Evolutionary conservation across 2,888 invertebrate genomes (phyloP).

Genomic region (Bugulina stolonifera): DNA sequence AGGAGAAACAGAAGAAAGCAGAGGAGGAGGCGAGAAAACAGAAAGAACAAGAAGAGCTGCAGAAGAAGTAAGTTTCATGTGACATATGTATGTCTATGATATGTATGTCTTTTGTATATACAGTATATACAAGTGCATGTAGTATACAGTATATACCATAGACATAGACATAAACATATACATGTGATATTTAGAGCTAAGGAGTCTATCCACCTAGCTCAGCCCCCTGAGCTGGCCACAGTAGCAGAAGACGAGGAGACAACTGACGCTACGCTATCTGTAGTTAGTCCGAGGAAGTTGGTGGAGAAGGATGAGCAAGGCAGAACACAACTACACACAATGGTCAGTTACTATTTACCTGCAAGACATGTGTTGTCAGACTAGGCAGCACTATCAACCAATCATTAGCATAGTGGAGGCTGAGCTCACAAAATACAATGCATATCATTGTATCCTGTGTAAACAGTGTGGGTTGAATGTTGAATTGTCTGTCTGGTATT

Average conservation of each 20-base stretch:
- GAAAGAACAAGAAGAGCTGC: slow-evolving; percentile 25
- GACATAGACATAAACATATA: too few species aligned
- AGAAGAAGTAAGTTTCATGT: slow-evolving; percentile 25
- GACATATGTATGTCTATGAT: too few species aligned
- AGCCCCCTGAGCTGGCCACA: slow-evolving; percentile 25
- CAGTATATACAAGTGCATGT: too few species aligned
- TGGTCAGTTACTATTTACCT: background rate
- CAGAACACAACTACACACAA: background rate
- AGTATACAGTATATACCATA: too few species aligned
- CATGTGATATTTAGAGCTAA: slow-evolving; percentile 24
- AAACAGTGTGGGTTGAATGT: too few species aligned
- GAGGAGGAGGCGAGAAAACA: slow-evolving; percentile 21
- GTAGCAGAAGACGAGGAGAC: slow-evolving; percentile 40
- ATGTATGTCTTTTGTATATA: too few species aligned
- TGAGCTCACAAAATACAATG: too few species aligned
- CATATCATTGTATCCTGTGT: too few species aligned
- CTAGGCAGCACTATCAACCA: too few species aligned
- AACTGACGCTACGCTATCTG: slow-evolving; percentile 35
- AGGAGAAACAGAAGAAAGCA: slow-evolving; percentile 26
- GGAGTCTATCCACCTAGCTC: slow-evolving; percentile 14
- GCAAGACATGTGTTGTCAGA: too few species aligned
- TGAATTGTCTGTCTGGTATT: background rate
- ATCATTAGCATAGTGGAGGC: too few species aligned
- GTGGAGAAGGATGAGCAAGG: slow-evolving; percentile 15
- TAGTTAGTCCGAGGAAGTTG: background rate